phyloP scores from a whole-genome alignment of 2,113 vertebrate species.

The Psammodynastes pulverulentus region DNA sequence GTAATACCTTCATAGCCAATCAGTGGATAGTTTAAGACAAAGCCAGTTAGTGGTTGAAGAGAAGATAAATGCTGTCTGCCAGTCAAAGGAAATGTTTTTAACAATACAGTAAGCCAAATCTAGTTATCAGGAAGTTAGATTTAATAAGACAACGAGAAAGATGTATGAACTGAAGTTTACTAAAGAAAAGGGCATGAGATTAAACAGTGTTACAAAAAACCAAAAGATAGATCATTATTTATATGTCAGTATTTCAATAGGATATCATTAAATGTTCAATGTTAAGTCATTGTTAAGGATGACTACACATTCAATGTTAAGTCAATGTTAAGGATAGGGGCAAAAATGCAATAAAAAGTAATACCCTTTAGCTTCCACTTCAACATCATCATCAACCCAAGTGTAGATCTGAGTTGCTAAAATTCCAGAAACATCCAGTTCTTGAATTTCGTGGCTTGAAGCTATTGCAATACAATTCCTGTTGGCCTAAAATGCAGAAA shows the following conservation, averaged over 20 bases:
- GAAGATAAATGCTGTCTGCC: background rate
- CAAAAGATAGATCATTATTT: background rate
- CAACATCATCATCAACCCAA: conserved; percentile 93
- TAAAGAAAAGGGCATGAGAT: background rate
- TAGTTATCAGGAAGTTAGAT: background rate
- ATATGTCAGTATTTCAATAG: background rate
- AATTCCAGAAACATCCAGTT: conserved; percentile 96
- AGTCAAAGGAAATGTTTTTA: background rate
- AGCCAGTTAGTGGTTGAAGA: background rate
- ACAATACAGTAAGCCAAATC: background rate
- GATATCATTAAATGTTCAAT: background rate
- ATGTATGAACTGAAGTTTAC: background rate
- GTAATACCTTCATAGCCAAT: background rate
- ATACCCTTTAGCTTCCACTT: conserved; percentile 89
- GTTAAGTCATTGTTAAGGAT: background rate
- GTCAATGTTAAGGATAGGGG: background rate
- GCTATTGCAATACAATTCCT: conserved; percentile 97
- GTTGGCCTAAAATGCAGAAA: conserved; percentile 81
- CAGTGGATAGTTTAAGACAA: background rate
- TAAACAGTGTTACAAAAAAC: background rate
- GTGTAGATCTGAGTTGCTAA: conserved; percentile 92
- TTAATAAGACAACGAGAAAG: background rate
- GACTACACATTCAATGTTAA: background rate
- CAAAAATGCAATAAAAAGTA: background rate
- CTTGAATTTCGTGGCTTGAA: conserved; percentile 96